These are phyloP conservation scores for Tetanocera ferruginea DNA, from an alignment of 2,888 invertebrate species.

Conservation along the genomic window DNA sequence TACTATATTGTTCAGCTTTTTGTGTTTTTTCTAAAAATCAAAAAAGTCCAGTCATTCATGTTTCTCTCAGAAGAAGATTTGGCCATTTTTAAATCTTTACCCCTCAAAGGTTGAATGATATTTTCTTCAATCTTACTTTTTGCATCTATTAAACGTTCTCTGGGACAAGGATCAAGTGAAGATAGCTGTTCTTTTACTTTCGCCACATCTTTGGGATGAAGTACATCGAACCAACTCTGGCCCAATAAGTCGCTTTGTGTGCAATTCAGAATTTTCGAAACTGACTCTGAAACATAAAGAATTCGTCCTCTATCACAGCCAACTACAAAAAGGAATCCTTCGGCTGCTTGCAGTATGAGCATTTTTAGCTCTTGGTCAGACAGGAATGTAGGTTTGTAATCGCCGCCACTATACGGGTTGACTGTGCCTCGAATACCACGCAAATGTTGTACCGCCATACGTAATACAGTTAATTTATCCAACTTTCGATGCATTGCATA, in stretches of 20 bases:
- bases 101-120: not conserved
- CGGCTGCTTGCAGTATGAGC: constrained; percentile 87
- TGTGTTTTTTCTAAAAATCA: no score
- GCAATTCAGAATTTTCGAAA: constrained; percentile 84
- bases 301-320: constrained; percentile 93
- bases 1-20: no score
- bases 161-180: constrained; percentile 87
- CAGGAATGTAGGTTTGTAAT: constrained; percentile 84
- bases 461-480: constrained; percentile 90
- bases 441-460: constrained; percentile 95
- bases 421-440: constrained; percentile 82
- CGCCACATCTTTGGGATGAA: constrained; percentile 94
- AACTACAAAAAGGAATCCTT: constrained; percentile 92
- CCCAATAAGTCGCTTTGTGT: constrained; percentile 89
- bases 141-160: constrained; percentile 91
- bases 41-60: no score
- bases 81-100: no score
- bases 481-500: constrained; percentile 92
- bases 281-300: constrained; percentile 91
- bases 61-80: no score
- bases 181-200: constrained; percentile 96
- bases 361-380: constrained; percentile 90
- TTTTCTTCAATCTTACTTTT: constrained; percentile 76
- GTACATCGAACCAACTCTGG: constrained; percentile 93
- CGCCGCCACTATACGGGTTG: constrained; percentile 81